Conservation (phyloP, 2,113 vertebrate species). For the Tonatia bakeri region DNA sequence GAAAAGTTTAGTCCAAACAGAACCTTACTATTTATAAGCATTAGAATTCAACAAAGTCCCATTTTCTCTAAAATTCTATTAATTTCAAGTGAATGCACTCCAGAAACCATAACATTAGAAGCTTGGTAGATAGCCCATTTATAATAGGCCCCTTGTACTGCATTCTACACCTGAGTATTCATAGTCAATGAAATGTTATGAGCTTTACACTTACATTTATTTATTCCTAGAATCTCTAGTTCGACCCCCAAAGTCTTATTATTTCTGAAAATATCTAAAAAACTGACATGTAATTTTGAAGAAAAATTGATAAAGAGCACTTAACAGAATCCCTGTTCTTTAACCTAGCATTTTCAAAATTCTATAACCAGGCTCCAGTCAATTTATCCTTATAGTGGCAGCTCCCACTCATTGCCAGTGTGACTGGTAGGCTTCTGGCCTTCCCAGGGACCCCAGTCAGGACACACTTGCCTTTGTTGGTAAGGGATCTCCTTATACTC, state of each 20-base stretch:
- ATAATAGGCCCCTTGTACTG: background rate
- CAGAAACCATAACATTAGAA: background rate
- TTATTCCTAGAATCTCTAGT: background rate
- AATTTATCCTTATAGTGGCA: background rate
- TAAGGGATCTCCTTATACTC: too few relatives aligned
- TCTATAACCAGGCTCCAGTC: background rate
- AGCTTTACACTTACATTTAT: background rate
- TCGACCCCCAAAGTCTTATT: background rate
- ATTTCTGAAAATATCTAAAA: background rate
- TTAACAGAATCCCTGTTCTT: background rate
- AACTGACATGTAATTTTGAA: background rate
- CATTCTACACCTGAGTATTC: background rate
- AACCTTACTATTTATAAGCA: background rate
- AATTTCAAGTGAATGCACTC: background rate
- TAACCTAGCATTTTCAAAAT: background rate
- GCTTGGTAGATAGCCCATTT: background rate
- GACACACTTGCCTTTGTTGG: background rate
- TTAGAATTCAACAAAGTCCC: background rate
- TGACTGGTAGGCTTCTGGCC: background rate
- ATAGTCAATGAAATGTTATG: background rate
- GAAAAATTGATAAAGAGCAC: background rate
- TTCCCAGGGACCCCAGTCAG: background rate
- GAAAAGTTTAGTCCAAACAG: background rate
- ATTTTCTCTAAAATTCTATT: slow-evolving; percentile 35
- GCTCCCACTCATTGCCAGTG: background rate